Conservation (phyloP, 2,888 invertebrate species). For the Hedychridium roseum region DNA sequence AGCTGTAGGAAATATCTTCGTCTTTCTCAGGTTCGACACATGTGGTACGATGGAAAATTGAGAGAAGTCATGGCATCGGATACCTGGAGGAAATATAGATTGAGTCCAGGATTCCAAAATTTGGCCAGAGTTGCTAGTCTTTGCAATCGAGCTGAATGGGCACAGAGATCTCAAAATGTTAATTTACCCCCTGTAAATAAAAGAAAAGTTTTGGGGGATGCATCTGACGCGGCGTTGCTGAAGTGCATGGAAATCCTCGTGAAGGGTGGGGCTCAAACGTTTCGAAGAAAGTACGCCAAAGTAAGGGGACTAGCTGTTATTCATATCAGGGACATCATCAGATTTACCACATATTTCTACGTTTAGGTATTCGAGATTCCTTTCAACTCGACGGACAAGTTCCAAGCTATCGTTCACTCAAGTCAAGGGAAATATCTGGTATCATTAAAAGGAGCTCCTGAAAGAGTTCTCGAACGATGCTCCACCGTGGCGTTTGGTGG, state of each 20-base stretch:
- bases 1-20: no score
- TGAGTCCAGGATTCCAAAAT: conserved; percentile 40
- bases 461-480: no score
- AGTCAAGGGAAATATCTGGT: no score
- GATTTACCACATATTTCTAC: no score
- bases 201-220: conserved; percentile 73
- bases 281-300: conserved; percentile 68
- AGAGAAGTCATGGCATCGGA: conserved; percentile 69
- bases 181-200: conserved; percentile 56
- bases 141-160: conserved; percentile 77
- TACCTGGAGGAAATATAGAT: conserved; percentile 69
- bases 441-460: no score
- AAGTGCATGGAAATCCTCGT: conserved; percentile 70
- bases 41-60: conserved; percentile 67
- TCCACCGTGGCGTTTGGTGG: no score
- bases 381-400: no score
- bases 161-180: conserved; percentile 64
- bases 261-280: conserved; percentile 67
- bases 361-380: conserved; percentile 18
- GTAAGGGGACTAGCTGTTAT: no score
- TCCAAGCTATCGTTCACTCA: no score
- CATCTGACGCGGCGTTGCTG: conserved; percentile 75
- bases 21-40: conserved; percentile 72
- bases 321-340: no score
- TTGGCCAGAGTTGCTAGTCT: conserved; percentile 66